Conservation (phyloP, 2,888 invertebrate genomes). For the Netelia virgata region DNA sequence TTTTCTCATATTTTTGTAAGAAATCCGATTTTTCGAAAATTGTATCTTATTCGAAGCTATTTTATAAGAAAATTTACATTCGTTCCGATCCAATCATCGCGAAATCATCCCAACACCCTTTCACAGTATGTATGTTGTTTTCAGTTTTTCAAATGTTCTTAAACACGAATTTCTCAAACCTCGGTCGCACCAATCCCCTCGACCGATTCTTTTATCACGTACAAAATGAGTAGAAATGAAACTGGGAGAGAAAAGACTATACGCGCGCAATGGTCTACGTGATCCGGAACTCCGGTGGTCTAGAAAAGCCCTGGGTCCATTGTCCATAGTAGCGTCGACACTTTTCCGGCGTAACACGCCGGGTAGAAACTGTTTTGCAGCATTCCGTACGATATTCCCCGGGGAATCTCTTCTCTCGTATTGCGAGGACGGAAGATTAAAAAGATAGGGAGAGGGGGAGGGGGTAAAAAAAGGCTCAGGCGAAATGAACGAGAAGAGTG, state of each 20-base stretch:
- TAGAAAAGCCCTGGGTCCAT: slow-evolving; percentile 53
- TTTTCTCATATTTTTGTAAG: no score
- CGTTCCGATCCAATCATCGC: not conserved
- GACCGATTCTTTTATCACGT: slow-evolving; percentile 20
- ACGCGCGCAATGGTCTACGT: not conserved
- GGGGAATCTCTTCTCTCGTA: slow-evolving; percentile 37
- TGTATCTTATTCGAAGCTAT: no score
- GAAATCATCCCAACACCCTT: not conserved
- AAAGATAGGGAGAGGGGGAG: slow-evolving; percentile 59
- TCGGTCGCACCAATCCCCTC: not conserved
- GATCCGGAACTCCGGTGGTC: not conserved
- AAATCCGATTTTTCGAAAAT: no score
- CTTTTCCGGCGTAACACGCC: slow-evolving; percentile 62
- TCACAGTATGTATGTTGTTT: not conserved
- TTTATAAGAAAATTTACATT: not conserved
- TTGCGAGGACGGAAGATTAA: slow-evolving; percentile 59
- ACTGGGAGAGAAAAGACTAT: not conserved
- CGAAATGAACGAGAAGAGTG: slow-evolving; percentile 62
- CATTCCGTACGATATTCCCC: slow-evolving; percentile 30
- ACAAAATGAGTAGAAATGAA: slow-evolving; percentile 23
- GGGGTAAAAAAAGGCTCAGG: slow-evolving; percentile 37
- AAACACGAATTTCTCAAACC: not conserved
- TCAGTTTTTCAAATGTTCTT: not conserved
- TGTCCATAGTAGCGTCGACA: slow-evolving; percentile 67
- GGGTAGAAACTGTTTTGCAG: slow-evolving; percentile 47